These are phyloP conservation scores for Oenanthe oenanthe DNA, from an alignment of 2,113 vertebrate species.

Conservation along the genomic window DNA sequence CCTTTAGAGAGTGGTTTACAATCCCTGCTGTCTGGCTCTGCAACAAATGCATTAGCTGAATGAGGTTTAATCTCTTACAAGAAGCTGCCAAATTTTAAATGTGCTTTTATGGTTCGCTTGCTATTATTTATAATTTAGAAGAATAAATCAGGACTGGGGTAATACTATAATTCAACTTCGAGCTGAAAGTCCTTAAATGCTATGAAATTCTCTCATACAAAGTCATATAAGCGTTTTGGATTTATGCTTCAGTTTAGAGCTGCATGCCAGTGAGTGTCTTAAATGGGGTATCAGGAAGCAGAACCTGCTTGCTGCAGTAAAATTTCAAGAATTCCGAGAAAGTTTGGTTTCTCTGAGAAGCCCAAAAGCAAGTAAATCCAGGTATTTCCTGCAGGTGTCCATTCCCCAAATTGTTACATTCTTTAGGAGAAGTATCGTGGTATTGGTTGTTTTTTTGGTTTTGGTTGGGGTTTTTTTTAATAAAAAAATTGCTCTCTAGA, in stretches of 20 bases:
- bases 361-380: not conserved
- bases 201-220: not conserved
- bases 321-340: not conserved
- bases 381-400: not conserved
- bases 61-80: conserved; percentile 15
- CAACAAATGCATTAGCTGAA: not conserved
- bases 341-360: not conserved
- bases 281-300: not conserved
- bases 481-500: not conserved
- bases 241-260: not conserved
- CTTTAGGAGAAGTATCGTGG: not conserved
- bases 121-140: conserved; percentile 25
- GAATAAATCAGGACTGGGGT: not conserved
- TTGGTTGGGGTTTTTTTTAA: not conserved
- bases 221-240: not conserved
- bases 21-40: not conserved
- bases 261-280: not conserved
- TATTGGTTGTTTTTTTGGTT: not conserved
- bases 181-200: not conserved
- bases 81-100: not conserved
- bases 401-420: not conserved
- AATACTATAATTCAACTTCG: not conserved
- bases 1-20: not conserved
- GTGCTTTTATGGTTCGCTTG: conserved; percentile 19
- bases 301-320: not conserved